Base-by-base conservation (phyloP, 2,888 invertebrate species). In the Nezara viridula region DNA sequence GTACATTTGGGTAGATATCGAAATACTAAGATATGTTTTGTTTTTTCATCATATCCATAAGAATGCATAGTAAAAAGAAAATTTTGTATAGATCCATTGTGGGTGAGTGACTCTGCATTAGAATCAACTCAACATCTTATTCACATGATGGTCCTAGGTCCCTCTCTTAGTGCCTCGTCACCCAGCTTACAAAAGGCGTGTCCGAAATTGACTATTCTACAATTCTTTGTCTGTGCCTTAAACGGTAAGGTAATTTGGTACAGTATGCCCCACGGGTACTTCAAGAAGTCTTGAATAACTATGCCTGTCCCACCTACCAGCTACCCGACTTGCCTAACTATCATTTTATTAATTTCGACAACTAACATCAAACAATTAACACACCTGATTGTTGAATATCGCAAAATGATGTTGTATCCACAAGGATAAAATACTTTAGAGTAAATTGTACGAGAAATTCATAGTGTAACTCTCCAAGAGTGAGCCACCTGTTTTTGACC, bases 221-320 rank as follows among this genome's bases (percentile, higher is more conserved):
- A 81, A 44, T 44, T n/a, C 44, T 81, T 81, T 81, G 81, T 44
- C 40, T n/a, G 44, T 81, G 44, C 81, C 44, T 81, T 44, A 81
- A 81, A 44, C n/a, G 24, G 81, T 44, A 81, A n/a, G 81, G 81
- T n/a, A 81, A 81, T 81, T 81, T 44, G 81, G 44, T 44, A 40
- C 40, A 14, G 44, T 44, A n/a, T 44, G 40, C 44, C 24, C 40
- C n/a, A 0, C 3, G 5, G 21, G 81, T n/a, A 44, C 10, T 44
- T 44, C 81, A 81, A 81, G 5, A 12, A 19, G 24, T 81, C 44
- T 44, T n/a, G 2, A 81, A 81, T 44, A 24, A 12, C 24, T 66
- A 37, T 32, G 12, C 66, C 24, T 66, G 19, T 32, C 19, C 66
- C 66, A 66, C 66, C 27, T 37, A 66, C 66, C 32, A 27, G 24